phyloP scores from a whole-genome alignment of 2,888 invertebrate species.

The Cartodere bifasciata region DNA sequence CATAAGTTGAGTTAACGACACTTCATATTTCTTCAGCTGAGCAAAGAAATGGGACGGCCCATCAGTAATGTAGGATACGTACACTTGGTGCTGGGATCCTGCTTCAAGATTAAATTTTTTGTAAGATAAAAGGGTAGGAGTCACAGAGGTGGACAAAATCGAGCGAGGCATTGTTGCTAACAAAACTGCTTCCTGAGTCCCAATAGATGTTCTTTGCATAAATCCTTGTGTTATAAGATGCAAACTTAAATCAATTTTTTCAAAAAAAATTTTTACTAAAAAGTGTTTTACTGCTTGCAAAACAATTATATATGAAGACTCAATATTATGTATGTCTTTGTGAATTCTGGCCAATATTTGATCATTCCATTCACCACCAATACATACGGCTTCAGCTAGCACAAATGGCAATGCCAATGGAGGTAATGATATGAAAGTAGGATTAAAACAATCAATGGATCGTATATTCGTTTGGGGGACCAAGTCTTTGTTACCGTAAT shows the following conservation, averaged over 20 bases:
- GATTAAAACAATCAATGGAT: slow-evolving; percentile 41
- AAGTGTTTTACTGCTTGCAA: slow-evolving; percentile 30
- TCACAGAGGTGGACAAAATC: slow-evolving; percentile 29
- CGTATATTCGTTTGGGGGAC: slow-evolving; percentile 47
- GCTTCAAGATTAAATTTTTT: slow-evolving; percentile 42
- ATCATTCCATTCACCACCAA: slow-evolving; percentile 39
- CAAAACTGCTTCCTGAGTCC: slow-evolving; percentile 36
- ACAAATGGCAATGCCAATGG: slow-evolving; percentile 49
- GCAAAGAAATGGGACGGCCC: slow-evolving; percentile 68
- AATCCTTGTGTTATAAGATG: slow-evolving; percentile 37
- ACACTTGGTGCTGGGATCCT: slow-evolving; percentile 51
- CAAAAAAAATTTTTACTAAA: slow-evolving; percentile 38
- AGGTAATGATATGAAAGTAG: slow-evolving; percentile 33
- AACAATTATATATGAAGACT: slow-evolving; percentile 29
- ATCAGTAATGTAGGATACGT: slow-evolving; percentile 65
- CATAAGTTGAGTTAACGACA: slow-evolving; percentile 55
- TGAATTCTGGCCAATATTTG: slow-evolving; percentile 31
- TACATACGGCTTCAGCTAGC: slow-evolving; percentile 40
- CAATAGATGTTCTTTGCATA: slow-evolving; percentile 36
- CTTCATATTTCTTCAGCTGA: slow-evolving; percentile 50
- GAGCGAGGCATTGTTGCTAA: slow-evolving; percentile 22
- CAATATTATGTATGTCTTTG: slow-evolving; percentile 33
- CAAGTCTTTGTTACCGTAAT: slow-evolving; percentile 51
- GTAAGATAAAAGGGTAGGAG: slow-evolving; percentile 39
- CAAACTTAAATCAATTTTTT: slow-evolving; percentile 38